A percentile compares a stretch with the other conserved stretches of the same genome.
phyloP scores from a whole-genome alignment of 2,113 vertebrate species.

The Cyprinus carpio region DNA sequence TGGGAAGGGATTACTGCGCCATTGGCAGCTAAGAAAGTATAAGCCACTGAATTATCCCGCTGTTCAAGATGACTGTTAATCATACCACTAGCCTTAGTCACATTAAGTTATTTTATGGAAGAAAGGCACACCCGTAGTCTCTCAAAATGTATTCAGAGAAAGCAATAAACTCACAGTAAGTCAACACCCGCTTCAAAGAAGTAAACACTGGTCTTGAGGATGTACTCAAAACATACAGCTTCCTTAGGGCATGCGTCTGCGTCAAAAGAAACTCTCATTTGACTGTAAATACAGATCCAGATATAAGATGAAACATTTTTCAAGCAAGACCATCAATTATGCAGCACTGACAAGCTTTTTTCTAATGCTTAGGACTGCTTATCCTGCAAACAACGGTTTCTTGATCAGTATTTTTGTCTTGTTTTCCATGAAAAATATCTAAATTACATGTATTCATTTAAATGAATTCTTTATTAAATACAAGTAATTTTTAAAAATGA shows the following conservation, averaged over 20 bases:
- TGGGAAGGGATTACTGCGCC: slow-evolving; percentile 12
- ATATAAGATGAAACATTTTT: background rate
- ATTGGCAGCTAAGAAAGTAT: slow-evolving; percentile 7
- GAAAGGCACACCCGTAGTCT: slow-evolving; percentile 11
- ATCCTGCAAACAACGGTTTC: background rate
- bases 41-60: slow-evolving; percentile 13
- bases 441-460: background rate
- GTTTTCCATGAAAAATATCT: background rate
- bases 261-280: background rate
- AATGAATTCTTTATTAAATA: background rate
- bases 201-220: background rate
- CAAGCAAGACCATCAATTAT: too few relatives aligned
- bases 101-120: slow-evolving; percentile 28
- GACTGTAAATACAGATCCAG: background rate
- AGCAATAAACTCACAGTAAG: slow-evolving; percentile 1
- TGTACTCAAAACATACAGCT: background rate
- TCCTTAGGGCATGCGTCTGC: slow-evolving; percentile 1
- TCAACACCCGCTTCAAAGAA: slow-evolving; percentile 10
- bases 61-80: background rate
- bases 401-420: background rate
- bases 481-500: too few relatives aligned
- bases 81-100: slow-evolving; percentile 6
- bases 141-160: slow-evolving; percentile 9
- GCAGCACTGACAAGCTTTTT: too few relatives aligned
- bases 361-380: too few relatives aligned